Evolutionary conservation across 2,113 vertebrate genomes (phyloP), one percentile per base, ranked within the genome.

Genomic region (Pachycephala philippinensis): DNA sequence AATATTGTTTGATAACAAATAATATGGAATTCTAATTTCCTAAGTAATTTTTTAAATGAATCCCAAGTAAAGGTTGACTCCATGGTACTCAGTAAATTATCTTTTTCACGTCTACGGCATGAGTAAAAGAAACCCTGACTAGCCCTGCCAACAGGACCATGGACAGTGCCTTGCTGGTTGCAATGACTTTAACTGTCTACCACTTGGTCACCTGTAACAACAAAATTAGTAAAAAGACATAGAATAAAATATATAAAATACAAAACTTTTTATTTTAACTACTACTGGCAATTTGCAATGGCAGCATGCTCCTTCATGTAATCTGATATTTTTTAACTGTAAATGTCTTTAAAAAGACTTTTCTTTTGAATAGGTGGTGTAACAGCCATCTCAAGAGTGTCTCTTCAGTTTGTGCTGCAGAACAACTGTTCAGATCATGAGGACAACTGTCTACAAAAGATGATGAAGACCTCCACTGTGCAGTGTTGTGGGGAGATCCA

Each of bases 11-110:
- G 20, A 92, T 35, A 84, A 65, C 16, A 93, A 96, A 93, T 84
- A 92, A 87, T 70, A 95, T 76, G 40, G 56, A 94, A 83, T 97
- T 96, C 10, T 95, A 90, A 95, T 96, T 74, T 53, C 44, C 4
- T 84, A 72, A 49, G 23, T 79, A 0, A 47, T n/a, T 89, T 93
- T 92, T 69, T 60, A 50, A 95, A 97, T 77, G 28, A 96, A 60
- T 64, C 53, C 13, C 60, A 65, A 75, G 52, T 63, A 94, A 96
- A 96, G 24, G 33, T 87, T 84, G 89, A 3, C 4, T 23, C 19
- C 56, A 90, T 89, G n/a, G 35, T 70, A 74, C 79, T 76, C 26
- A 61, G 31, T 75, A 83, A 57, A 33, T 19, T 89, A 91, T 84
- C 8, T 31, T 84, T 57, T 89, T 30, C 10, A 56, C 1, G 8